Base-by-base conservation (phyloP, 2,797 vertebrate genomes). In the Emys orbicularis region DNA sequence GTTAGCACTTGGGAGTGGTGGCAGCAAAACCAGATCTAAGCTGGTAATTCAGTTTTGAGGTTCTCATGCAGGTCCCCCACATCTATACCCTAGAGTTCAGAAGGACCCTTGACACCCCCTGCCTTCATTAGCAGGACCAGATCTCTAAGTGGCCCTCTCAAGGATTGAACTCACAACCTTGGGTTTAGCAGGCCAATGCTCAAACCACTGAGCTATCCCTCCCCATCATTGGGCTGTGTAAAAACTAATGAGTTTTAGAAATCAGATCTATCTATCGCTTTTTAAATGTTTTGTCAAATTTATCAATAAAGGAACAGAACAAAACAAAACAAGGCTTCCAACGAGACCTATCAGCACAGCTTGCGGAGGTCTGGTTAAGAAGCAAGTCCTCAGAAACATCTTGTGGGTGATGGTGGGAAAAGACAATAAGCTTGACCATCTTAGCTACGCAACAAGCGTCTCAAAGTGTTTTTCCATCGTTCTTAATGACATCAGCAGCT, bases 381-480 rank as follows among this genome's bases (percentile, higher is more conserved):
- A 19, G 44, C 44, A 89, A 61, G 83, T 6, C 56, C 53, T 3
- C 61, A 88, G 84, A 11, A 94, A 19, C 12, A 88, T 50, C 5
- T 77, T 53, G 1, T 21, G 8, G 8, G 21, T 23, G 72, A 84
- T 50, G n/a, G 13, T 3, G 21, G 3, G 19, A 27, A 5, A 83
- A 83, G 34, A 47, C 37, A 53, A 23, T 5, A 81, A 88, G 19
- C n/a, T 92, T 79, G 19, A 53, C 86, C 34, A 16, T 57, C n/a
- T 0, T 0, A 85, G 79, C 72, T 1, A 0, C 82, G 29, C 50
- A 80, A 12, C 49, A 82, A 13, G 2, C 16, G n/a, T 92, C 0
- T 0, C 12, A 8, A 3, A 29, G 0, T 90, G 79, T 92, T 93
- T 68, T 88, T 88, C 34, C 23, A 29, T 1, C 0, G 2, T 2